These are phyloP conservation scores for Onychostruthus taczanowskii DNA, from an alignment of 2,113 vertebrate species.

Conservation along the genomic window DNA sequence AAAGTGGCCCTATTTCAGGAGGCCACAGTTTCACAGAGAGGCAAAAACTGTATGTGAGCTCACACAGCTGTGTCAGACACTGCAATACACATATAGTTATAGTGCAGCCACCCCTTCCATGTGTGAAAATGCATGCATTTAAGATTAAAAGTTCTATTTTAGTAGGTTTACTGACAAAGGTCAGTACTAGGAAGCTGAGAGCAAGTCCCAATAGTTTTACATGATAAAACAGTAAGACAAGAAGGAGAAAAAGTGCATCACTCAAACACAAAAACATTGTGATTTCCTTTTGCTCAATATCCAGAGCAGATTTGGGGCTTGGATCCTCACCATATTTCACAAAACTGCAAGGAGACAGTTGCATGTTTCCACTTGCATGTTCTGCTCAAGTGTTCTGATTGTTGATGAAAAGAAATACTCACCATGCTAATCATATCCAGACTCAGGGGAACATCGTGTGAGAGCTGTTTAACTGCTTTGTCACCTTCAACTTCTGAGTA, in stretches of 20 bases:
- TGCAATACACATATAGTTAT: neutral
- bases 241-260: neutral
- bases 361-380: neutral
- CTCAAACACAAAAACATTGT: neutral
- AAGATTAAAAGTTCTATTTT: neutral
- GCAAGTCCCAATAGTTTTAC: neutral
- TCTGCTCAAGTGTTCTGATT: neutral
- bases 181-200: neutral
- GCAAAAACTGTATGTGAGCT: neutral
- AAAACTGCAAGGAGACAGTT: neutral
- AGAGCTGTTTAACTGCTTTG: conserved; percentile 69
- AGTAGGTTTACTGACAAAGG: neutral
- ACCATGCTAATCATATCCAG: conserved; percentile 81
- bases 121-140: neutral
- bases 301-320: neutral
- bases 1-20: neutral
- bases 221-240: neutral
- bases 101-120: neutral
- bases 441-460: conserved; percentile 77
- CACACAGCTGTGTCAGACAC: neutral
- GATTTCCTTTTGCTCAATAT: neutral
- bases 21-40: neutral
- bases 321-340: neutral
- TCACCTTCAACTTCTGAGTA: conserved; percentile 81
- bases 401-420: conserved; percentile 63